Evolutionary conservation across 2,113 vertebrate genomes (phyloP).

Genomic region (Silurus meridionalis): DNA sequence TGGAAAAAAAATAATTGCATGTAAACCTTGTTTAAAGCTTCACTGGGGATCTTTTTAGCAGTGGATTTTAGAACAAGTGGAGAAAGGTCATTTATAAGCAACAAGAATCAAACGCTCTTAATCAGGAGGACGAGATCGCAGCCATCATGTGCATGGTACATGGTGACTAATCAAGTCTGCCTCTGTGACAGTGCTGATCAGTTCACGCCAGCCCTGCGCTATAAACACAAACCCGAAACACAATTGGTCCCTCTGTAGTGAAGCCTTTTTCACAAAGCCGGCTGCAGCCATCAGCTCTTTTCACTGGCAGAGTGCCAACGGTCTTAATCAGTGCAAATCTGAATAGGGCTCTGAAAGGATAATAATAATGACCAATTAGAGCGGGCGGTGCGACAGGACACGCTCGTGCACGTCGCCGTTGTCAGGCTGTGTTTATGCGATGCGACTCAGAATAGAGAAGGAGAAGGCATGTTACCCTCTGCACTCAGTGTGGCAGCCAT

Average conservation of each 20-base stretch:
- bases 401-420: slow-evolving; percentile 9
- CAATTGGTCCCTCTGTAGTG: slow-evolving; percentile 1
- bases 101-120: not conserved
- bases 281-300: slow-evolving; percentile 47
- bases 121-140: not conserved
- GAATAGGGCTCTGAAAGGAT: slow-evolving; percentile 35
- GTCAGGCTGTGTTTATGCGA: not conserved
- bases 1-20: not conserved
- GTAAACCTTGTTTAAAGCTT: slow-evolving; percentile 9
- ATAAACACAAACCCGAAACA: not conserved
- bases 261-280: slow-evolving; percentile 41
- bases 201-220: not conserved
- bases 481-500: slow-evolving; percentile 23
- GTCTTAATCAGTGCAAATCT: slow-evolving; percentile 32
- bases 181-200: slow-evolving; percentile 8
- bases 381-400: slow-evolving; percentile 5
- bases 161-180: not conserved
- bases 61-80: not conserved
- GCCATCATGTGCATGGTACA: not conserved
- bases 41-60: not conserved
- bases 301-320: slow-evolving; percentile 32
- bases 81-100: not conserved
- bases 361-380: slow-evolving; percentile 38
- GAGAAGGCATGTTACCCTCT: too few relatives aligned
- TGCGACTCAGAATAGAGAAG: slow-evolving; percentile 21